Evolutionary conservation across 2,113 vertebrate species (phyloP), one percentile per base, ranked within the genome.

Genomic region (Nycticorax nycticorax): DNA sequence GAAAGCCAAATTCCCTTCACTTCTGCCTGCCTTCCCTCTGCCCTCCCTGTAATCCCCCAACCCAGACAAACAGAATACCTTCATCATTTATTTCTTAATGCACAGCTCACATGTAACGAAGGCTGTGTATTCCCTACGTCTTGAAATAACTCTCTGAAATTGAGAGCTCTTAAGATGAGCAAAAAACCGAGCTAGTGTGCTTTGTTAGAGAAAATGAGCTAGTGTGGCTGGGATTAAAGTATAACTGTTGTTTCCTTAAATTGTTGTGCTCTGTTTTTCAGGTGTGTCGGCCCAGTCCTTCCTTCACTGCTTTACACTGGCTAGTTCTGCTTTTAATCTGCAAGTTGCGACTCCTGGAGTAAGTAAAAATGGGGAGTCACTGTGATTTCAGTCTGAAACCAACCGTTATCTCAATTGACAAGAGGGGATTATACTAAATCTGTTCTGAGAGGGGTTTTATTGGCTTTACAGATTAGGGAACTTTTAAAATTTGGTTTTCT

Each of bases 331-430:
- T 66, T 99, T 99, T 92, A 99, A 99, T 81, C 97, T 99, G 30
- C 99, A 99, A 94, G 99, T 99, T 80, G 99, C 99, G 1, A 99
- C 99, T 33, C 99, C 99, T 3, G 99, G 99, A 98, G 99, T 99
- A 85, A 99, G 99, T 97, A 23, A 43, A 63, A 71, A 26, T 21
- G 27, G 13, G 28, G 22, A 26, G 7, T 33, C 37, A 4, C 7
- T 41, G 32, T 32, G 32, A 60, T 66, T 79, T 69, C 32, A 50
- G 23, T 15, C 23, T 73, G 75, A 79, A 94, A 52, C 22, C 14
- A 24, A 1, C 7, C 57, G 45, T 8, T 94, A 12, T 1, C 14
- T 56, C 9, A 8, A 2, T 3, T 66, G 22, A 21, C 5, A 8
- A 17, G 50, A 19, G 37, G 22, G 32, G 69, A 19, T 57, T 19